Percentiles rank a stretch among this genome's conserved stretches.
phyloP scores from a whole-genome alignment of 1,140 invertebrate genomes.

The Drosophila erecta region DNA sequence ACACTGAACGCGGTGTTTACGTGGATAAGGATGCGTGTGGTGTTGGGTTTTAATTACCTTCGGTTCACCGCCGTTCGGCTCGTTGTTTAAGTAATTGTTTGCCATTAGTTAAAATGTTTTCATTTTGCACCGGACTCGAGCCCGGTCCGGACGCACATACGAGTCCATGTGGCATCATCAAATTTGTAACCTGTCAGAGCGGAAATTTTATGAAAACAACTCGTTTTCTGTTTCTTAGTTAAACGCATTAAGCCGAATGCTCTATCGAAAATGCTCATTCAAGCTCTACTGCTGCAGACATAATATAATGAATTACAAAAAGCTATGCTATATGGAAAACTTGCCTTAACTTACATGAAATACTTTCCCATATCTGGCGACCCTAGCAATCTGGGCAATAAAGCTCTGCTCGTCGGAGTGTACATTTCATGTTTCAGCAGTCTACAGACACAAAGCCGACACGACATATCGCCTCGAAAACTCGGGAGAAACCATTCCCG shows the following conservation, averaged over 20 bases:
- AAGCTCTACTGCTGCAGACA: too few species aligned
- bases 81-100: slow-evolving; percentile 81
- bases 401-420: neutral
- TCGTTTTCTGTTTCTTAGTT: neutral
- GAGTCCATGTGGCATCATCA: neutral
- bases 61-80: slow-evolving; percentile 57
- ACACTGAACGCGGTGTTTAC: slow-evolving; percentile 2
- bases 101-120: slow-evolving; percentile 83
- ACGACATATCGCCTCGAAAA: slow-evolving; percentile 28
- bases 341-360: neutral
- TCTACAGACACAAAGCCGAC: slow-evolving; percentile 21
- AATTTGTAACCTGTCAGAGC: neutral
- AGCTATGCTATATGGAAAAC: too few species aligned
- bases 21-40: slow-evolving; percentile 16
- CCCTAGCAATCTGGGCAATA: neutral
- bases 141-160: neutral
- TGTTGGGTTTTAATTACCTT: slow-evolving; percentile 78
- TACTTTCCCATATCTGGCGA: neutral
- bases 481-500: slow-evolving; percentile 1
- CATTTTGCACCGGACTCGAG: slow-evolving; percentile 56
- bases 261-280: too few species aligned
- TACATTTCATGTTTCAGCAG: neutral
- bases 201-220: neutral
- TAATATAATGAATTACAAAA: too few species aligned
- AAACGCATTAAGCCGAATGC: too few species aligned